These are phyloP conservation scores for Oncorhynchus gorbuscha DNA, from an alignment of 2,113 vertebrate species.

Conservation along the genomic window DNA sequence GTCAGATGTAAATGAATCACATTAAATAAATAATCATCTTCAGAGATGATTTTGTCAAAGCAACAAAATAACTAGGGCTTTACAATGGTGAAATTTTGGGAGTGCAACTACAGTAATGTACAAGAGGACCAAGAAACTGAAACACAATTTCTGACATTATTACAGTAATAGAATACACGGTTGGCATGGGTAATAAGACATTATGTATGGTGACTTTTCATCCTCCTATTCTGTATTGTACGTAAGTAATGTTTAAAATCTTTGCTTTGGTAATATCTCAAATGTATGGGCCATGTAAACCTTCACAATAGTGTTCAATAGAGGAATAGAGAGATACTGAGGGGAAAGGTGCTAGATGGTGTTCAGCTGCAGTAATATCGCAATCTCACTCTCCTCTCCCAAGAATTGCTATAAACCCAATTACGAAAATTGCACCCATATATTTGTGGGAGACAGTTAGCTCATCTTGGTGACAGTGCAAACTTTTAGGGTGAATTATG, in stretches of 20 bases:
- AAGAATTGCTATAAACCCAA: conserved; percentile 81
- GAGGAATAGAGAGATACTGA: conserved; percentile 59
- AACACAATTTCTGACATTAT: no score
- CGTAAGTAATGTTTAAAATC: conserved; percentile 18
- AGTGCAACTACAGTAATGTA: no score
- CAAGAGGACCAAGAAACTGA: background rate
- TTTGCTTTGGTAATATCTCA: conserved; percentile 34
- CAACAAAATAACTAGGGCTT: no score
- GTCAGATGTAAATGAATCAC: no score
- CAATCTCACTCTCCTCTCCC: conserved; percentile 74
- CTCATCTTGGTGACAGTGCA: conserved; percentile 74
- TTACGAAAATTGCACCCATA: conserved; percentile 78
- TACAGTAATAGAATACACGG: conserved; percentile 1
- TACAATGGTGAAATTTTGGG: no score
- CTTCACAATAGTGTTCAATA: conserved; percentile 24
- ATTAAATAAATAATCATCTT: no score
- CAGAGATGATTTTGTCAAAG: no score
- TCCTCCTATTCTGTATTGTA: conserved; percentile 19
- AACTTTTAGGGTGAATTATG: conserved; percentile 79
- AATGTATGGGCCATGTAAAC: conserved; percentile 26
- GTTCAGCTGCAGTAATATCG: conserved; percentile 74
- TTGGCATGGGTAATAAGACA: conserved; percentile 38
- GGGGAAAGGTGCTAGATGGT: conserved; percentile 57
- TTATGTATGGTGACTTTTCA: conserved; percentile 47
- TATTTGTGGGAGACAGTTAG: conserved; percentile 73